phyloP scores from a whole-genome alignment of 1,140 invertebrate genomes.

The Mycetomoellerius zeteki region DNA sequence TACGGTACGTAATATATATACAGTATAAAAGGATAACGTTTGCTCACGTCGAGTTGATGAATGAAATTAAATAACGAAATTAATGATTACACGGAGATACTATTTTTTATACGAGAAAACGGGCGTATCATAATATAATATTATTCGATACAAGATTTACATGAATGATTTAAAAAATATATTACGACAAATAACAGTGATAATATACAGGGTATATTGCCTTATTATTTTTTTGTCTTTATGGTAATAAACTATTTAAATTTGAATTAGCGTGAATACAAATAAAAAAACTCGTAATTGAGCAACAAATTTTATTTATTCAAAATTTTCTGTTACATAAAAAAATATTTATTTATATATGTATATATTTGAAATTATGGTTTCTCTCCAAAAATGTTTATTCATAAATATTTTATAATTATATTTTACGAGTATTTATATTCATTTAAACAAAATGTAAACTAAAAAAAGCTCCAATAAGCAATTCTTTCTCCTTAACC shows the following conservation, averaged over 20 bases:
- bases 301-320: no score
- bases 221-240: background rate
- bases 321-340: no score
- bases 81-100: constrained; percentile 20
- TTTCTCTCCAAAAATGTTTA: no score
- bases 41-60: constrained; percentile 20
- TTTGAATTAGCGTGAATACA: background rate
- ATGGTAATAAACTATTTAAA: background rate
- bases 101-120: constrained; percentile 13
- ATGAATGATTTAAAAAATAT: background rate
- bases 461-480: no score
- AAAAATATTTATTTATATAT: no score
- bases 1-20: constrained; percentile 24
- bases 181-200: background rate
- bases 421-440: no score
- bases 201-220: background rate
- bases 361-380: no score
- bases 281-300: no score
- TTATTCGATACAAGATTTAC: constrained; percentile 19
- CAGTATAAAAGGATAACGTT: constrained; percentile 12
- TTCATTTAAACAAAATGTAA: no score
- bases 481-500: no score
- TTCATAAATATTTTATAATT: no score
- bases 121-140: background rate
- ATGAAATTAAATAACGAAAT: constrained; percentile 50